These are phyloP conservation scores for Hydrozoanthus gracilis DNA, from an alignment of 92 coral and sea anemone genomes.

Conservation along the genomic window DNA sequence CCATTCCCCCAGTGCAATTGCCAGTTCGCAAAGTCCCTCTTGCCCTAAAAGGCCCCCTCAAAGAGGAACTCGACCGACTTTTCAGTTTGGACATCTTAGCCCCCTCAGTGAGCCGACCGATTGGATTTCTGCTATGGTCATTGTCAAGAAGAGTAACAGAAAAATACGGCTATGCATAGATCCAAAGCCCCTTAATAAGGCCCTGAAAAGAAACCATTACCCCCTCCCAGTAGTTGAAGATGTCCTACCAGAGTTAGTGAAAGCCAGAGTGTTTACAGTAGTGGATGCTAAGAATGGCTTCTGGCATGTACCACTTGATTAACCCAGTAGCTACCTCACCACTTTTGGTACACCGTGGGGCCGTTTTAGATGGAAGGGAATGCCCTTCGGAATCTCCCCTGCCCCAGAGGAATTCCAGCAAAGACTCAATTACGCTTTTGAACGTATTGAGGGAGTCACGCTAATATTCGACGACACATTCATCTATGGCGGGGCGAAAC, in stretches of 20 bases:
- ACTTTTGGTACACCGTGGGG: conserved; percentile 44
- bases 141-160: conserved; percentile 8
- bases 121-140: conserved; percentile 27
- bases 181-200: conserved; percentile 35
- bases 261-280: conserved; percentile 45
- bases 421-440: conserved; percentile 12
- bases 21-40: no score
- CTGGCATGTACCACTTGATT: conserved; percentile 53
- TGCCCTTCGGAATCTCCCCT: conserved; percentile 44
- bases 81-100: conserved; percentile 22
- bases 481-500: conserved; percentile 39
- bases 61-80: conserved; percentile 33
- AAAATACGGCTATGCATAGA: conserved; percentile 24
- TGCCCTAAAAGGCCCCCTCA: conserved; percentile 27
- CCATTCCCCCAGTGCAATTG: no score
- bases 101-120: background rate
- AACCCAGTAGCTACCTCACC: conserved; percentile 46
- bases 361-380: conserved; percentile 33
- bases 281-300: conserved; percentile 40
- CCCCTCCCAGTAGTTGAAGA: conserved; percentile 61
- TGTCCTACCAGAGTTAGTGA: conserved; percentile 55
- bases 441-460: conserved; percentile 31
- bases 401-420: conserved; percentile 46
- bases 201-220: conserved; percentile 54
- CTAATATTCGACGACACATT: conserved; percentile 38